phyloP scores from a whole-genome alignment of 2,888 invertebrate species.

The Pristionchus exspectatus region DNA sequence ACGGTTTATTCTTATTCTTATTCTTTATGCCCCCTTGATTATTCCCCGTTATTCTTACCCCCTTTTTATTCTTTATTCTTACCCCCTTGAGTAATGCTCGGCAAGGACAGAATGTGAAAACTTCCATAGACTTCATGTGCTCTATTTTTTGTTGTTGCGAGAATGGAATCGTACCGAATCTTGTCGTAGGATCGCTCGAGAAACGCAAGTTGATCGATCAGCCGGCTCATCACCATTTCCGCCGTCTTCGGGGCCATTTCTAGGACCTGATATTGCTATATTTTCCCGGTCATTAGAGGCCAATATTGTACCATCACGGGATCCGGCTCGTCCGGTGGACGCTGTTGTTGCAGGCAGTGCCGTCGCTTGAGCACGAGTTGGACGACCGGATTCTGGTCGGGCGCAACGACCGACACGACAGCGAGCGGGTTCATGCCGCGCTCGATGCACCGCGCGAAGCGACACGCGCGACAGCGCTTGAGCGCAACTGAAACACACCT shows the following conservation, averaged over 20 bases:
- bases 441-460: neutral
- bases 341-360: too few species aligned
- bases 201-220: neutral
- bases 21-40: too few species aligned
- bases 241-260: neutral
- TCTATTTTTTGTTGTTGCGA: too few species aligned
- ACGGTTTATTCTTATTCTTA: too few species aligned
- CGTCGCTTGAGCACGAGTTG: neutral
- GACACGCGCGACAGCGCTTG: neutral
- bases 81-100: too few species aligned
- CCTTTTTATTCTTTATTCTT: too few species aligned
- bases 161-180: neutral
- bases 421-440: neutral
- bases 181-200: neutral
- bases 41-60: too few species aligned
- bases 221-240: neutral
- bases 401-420: neutral
- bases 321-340: too few species aligned
- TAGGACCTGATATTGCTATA: neutral
- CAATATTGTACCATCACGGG: too few species aligned
- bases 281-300: neutral
- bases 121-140: too few species aligned
- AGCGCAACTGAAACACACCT: neutral
- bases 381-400: neutral
- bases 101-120: too few species aligned